Base-by-base conservation (phyloP, 1,140 invertebrate genomes). In the Leptinotarsa texana region DNA sequence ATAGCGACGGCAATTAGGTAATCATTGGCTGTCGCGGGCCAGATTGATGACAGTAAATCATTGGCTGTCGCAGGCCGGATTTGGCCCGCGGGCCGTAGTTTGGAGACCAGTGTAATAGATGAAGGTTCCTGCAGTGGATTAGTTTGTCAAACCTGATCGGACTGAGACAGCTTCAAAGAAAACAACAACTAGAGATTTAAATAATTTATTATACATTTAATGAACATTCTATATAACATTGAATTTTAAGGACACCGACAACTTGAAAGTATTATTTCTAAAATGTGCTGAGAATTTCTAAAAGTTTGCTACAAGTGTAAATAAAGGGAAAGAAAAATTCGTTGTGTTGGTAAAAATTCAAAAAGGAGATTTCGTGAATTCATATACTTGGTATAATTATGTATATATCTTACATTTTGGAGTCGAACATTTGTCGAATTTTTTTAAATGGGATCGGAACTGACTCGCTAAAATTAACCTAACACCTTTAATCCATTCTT, bases 191-290 rank as follows among this genome's bases (percentile, higher is more conserved):
- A 65, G 63, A 65, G 21, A 65, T 74, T 77, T 73, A 73, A 77
- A 77, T 77, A 69, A 77, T 78, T 78, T 78, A 74, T 74, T 74
- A 75, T 81, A 81, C 80, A 81, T 81, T 80, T 74, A 81, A 75
- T 80, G 78, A 81, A 81, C 77, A 80, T 81, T 80, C 79, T 79
- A 79, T 74, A 78, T 82, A 82, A 82, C 81, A 82, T 81, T 82
- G 81, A 82, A 77, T 81, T 77, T 82, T 75, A 78, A 81, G 78
- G 80, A 82, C 81, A 82, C 80, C 80, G 80, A 82, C 81, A 82
- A 82, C 76, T 82, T 75, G 73, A 82, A 82, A 82, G 78, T 77
- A 66, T 78, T 76, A 80, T 80, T 79, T 78, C 72, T 73, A 75
- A 77, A 65, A 72, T 69, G 78, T 77, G 79, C 77, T 80, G 74